Evolutionary conservation across 2,888 invertebrate species (phyloP), one percentile per base, ranked within the genome.

Genomic region (Strigamia maritima): DNA sequence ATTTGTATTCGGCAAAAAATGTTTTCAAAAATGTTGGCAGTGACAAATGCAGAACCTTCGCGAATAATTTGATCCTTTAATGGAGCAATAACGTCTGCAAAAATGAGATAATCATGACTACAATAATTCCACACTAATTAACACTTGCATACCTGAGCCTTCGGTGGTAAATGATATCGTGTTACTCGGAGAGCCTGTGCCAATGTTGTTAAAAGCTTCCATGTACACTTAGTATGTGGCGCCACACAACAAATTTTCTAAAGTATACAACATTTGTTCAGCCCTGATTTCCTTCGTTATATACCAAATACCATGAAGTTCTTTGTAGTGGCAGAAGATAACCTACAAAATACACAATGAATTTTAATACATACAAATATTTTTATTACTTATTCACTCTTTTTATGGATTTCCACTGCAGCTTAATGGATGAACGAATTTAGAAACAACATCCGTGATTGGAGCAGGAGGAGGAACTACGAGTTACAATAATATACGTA

Each of bases 391-490:
- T n/a, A n/a, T n/a, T n/a, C n/a, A n/a, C n/a, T n/a, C n/a, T n/a
- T n/a, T n/a, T n/a, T n/a, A n/a, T n/a, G n/a, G n/a, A n/a, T n/a
- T n/a, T n/a, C n/a, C n/a, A n/a, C n/a, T n/a, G n/a, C n/a, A n/a
- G n/a, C n/a, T n/a, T n/a, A n/a, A n/a, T n/a, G n/a, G n/a, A n/a
- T n/a, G n/a, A 31, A 35, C 16, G 8, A 31, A 10, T 75, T 75
- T 75, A 8, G 75, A 75, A 2, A 75, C 35, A 75, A 75, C 26
- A 26, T 75, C 75, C 4, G 31, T 31, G 10, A 35, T 75, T 75
- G 75, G 75, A 75, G 75, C 28, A 75, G 75, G 12, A 35, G 75
- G 75, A 35, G 75, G 75, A 24, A 75, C 75, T 75, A n/a, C 4
- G 31, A 75, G 16, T 10, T 14, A 16, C 16, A 44, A 44, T 44